Conservation (phyloP, 2,888 invertebrate species). For the Arctia plantaginis region DNA sequence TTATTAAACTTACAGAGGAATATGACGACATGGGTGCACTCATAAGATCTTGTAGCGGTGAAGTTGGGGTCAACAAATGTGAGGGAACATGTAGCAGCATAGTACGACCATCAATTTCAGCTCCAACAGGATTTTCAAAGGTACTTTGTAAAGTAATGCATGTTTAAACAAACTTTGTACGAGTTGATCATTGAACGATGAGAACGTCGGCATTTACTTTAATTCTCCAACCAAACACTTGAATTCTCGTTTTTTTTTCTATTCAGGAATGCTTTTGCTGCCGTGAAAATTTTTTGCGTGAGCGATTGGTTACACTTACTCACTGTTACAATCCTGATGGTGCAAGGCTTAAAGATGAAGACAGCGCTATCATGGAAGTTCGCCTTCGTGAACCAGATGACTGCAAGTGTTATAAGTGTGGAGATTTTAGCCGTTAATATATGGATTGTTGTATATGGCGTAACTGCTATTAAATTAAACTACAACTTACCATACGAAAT, state of each 20-base stretch:
- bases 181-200: not conserved
- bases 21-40: conserved; percentile 94
- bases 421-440: conserved; percentile 91
- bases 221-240: not conserved
- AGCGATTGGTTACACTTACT: conserved; percentile 91
- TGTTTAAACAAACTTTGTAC: too few species aligned
- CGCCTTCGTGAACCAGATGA: conserved; percentile 94
- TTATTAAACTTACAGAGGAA: conserved; percentile 88
- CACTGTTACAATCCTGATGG: conserved; percentile 97
- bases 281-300: conserved; percentile 94
- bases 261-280: conserved; percentile 96
- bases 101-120: conserved; percentile 95
- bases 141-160: conserved; percentile 70
- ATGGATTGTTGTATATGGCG: not conserved
- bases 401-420: conserved; percentile 96
- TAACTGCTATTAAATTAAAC: not conserved
- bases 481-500: not conserved
- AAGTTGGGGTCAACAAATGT: conserved; percentile 96
- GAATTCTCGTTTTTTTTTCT: not conserved
- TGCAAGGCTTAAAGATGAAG: conserved; percentile 89
- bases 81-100: conserved; percentile 97
- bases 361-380: conserved; percentile 92
- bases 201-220: not conserved
- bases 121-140: conserved; percentile 95
- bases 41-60: conserved; percentile 94